Base-by-base conservation (phyloP, 2,888 invertebrate genomes). In the Temnothorax rugatulus region DNA sequence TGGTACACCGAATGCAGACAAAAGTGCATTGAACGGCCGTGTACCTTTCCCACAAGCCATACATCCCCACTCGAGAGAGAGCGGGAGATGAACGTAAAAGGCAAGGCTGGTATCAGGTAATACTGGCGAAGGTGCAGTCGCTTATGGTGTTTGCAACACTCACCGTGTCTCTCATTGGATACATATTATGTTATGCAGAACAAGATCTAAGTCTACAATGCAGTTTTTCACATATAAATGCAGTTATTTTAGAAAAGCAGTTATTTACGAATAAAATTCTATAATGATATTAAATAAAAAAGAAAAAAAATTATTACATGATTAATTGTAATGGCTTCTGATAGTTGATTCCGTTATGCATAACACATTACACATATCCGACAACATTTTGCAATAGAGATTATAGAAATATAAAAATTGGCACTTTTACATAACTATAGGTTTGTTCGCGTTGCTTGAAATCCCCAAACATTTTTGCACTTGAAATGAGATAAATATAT, bases 1-100 rank as follows among this genome's bases (percentile, higher is more conserved):
- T 57, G 73, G 96, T 92, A 52, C 93, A 94, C 96, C 96, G 96
- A 38, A 96, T 89, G 84, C 88, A 87, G 84, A 84, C 91, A 89
- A 90, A 90, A 90, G 89, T 84, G 90, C 86, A 90, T 91, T 90
- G 89, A 87, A 73, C 87, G 87, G 87, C 66, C 86, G 87, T 88
- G 84, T 86, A 91, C 87, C 73, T 68, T 82, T 84, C 84, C 87
- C 86, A 87, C 90, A 85, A 90, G 54, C 29, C 29, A 13, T 41
- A 15, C n/a, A 77, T 77, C 91, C 91, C 90, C 92, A 91, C 92
- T 91, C 88, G 84, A 59, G 38, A 89, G 68, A 86, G 68, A 86
- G 87, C 83, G 88, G 18, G 47, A 50, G 79, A 90, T 84, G 89
- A 86, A 91, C 93, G 91, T 92, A 92, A 90, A 93, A 93, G 93